Conservation (phyloP, 2,797 vertebrate species). For the Columba guinea region DNA sequence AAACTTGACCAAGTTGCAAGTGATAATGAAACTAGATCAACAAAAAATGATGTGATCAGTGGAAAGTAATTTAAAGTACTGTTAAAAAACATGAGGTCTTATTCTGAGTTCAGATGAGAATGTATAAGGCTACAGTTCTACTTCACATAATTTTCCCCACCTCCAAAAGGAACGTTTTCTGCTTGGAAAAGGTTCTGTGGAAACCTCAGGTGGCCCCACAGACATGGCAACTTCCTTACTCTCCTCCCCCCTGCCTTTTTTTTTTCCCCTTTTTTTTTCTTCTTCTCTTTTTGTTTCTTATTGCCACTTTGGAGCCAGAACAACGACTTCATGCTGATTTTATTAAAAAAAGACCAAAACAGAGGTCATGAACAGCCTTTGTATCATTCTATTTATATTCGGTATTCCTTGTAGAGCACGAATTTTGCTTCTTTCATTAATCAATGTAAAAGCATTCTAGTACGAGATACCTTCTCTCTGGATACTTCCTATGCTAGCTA, state of each 20-base stretch:
- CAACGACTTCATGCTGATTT: not conserved
- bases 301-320: not conserved
- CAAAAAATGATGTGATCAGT: not conserved
- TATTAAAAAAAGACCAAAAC: not conserved
- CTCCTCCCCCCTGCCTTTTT: rapidly evolving
- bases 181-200: not conserved
- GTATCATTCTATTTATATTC: not conserved
- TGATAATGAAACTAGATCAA: not conserved
- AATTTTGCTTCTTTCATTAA: not conserved
- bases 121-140: not conserved
- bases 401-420: not conserved
- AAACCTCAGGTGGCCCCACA: not conserved
- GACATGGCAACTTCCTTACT: not conserved
- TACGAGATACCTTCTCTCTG: not conserved
- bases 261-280: not conserved
- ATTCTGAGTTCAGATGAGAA: not conserved
- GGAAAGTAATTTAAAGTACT: not conserved
- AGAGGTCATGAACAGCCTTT: not conserved
- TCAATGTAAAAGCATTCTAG: not conserved
- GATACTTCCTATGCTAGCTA: not conserved
- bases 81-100: not conserved
- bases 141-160: not conserved
- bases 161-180: not conserved
- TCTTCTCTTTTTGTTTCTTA: not conserved
- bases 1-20: not conserved